These are phyloP conservation scores for Apoda limacodes DNA, from an alignment of 2,888 invertebrate genomes.

Conservation along the genomic window DNA sequence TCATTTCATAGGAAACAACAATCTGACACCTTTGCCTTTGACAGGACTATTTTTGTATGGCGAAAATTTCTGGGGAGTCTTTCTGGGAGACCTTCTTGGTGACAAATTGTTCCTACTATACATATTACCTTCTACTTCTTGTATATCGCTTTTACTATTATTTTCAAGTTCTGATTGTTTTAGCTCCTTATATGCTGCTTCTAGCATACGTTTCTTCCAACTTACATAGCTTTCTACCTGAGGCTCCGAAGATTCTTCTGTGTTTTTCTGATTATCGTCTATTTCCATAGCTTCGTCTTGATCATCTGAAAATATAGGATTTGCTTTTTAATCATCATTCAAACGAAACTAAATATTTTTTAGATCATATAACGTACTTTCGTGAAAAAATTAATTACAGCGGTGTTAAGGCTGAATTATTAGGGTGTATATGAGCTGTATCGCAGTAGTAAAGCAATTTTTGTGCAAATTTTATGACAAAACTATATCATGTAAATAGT, in stretches of 20 bases:
- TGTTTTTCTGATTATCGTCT: conserved; percentile 22
- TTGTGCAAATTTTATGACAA: too few relatives aligned
- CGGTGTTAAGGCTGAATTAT: too few relatives aligned
- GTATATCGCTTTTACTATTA: conserved; percentile 12
- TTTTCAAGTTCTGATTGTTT: conserved; percentile 26
- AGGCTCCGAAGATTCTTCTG: conserved; percentile 28
- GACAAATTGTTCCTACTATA: conserved; percentile 16
- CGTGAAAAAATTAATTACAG: too few relatives aligned
- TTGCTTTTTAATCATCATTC: conserved; percentile 1
- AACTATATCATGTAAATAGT: too few relatives aligned
- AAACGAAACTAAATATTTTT: too few relatives aligned
- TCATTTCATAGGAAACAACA: conserved; percentile 46
- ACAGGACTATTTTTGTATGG: conserved; percentile 27
- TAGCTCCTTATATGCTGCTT: conserved; percentile 50
- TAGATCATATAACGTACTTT: too few relatives aligned
- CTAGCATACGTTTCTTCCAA: conserved; percentile 72
- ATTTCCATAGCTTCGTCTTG: conserved; percentile 32
- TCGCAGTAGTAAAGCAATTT: too few relatives aligned
- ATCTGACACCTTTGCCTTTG: conserved; percentile 34
- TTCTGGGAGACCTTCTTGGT: conserved; percentile 42
- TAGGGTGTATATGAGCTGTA: too few relatives aligned
- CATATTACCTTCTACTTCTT: conserved; percentile 4
- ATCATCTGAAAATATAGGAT: conserved; percentile 26
- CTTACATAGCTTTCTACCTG: conserved; percentile 69
- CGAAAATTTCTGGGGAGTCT: conserved; percentile 39